Base-by-base conservation (phyloP, 2,797 vertebrate genomes). In the Semaprochilodus insignis region DNA sequence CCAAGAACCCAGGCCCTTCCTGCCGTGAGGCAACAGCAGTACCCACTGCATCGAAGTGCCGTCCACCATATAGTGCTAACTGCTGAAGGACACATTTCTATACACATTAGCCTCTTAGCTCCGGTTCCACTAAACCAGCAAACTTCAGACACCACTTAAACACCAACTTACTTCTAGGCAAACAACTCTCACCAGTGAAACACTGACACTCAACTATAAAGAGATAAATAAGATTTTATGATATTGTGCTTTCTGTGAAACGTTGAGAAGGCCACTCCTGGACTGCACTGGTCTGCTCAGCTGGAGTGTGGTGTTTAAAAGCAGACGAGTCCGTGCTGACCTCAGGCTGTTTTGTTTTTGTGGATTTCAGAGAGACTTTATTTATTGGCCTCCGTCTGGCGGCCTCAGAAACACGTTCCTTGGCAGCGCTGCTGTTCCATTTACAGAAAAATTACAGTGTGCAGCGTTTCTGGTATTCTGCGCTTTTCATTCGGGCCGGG, bases 301-400 rank as follows among this genome's bases (percentile, higher is more conserved):
- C 69, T 44, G 77, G 60, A 48, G 36, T 44, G 34, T 69, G 66
- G 40, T 70, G 67, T 70, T 70, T n/a, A 44, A 69, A 17, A 62
- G 65, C 51, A 59, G 76, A 69, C 78, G 31, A 10, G 65, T 19
- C 40, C 27, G 48, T 31, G 51, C 5, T 65, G 77, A 51, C 74
- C 51, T n/a, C 73, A 17, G 16, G 63, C 21, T 73, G 69, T 72
- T 27, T 80, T 76, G 65, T 73, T 57, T 44, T 55, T 71, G 77
- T 71, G 55, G 36, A 55, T 80, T 71, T 84, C 73, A 80, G 65
- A 72, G 6, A 25, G 62, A 72, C 67, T 71, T 71, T 59, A 70
- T 70, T 65, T 82, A 76, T 60, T 79, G 57, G 72, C 65, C 2
- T 67, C 36, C 13, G 66, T 67, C 52, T 88, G 74, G 81, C 52